phyloP scores from a whole-genome alignment of 2,113 vertebrate species.

The Actenoides hombroni region DNA sequence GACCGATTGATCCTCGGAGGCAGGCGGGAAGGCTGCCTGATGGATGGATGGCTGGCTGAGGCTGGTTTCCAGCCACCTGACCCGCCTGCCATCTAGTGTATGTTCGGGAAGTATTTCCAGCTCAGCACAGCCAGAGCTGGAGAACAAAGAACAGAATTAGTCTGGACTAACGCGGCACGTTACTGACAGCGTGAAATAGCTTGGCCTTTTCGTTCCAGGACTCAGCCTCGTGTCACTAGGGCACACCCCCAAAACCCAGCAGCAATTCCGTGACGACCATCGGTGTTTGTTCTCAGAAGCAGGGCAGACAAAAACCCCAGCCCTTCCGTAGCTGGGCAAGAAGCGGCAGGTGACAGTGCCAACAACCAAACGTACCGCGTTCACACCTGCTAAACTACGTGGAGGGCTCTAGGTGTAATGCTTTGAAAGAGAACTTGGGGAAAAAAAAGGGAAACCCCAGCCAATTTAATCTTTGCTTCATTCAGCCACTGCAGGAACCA shows the following conservation, averaged over 20 bases:
- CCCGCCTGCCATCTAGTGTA: slow-evolving; percentile 46
- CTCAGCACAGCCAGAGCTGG: neutral
- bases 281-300: neutral
- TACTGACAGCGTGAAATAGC: neutral
- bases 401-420: neutral
- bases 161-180: fast-evolving
- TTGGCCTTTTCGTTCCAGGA: neutral
- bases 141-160: slow-evolving; percentile 35
- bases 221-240: neutral
- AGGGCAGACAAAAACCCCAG: neutral
- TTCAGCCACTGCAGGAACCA: neutral
- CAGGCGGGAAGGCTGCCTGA: neutral
- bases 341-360: neutral
- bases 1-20: neutral
- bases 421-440: neutral
- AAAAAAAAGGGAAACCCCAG: neutral
- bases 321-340: neutral
- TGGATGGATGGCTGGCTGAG: neutral
- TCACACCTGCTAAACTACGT: neutral
- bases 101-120: neutral
- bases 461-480: neutral
- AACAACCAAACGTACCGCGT: neutral
- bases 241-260: neutral
- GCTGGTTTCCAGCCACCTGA: neutral
- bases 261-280: neutral